phyloP scores from a whole-genome alignment of 53 echinoderm and acorn worm genomes.

The Luidia sarsii region DNA sequence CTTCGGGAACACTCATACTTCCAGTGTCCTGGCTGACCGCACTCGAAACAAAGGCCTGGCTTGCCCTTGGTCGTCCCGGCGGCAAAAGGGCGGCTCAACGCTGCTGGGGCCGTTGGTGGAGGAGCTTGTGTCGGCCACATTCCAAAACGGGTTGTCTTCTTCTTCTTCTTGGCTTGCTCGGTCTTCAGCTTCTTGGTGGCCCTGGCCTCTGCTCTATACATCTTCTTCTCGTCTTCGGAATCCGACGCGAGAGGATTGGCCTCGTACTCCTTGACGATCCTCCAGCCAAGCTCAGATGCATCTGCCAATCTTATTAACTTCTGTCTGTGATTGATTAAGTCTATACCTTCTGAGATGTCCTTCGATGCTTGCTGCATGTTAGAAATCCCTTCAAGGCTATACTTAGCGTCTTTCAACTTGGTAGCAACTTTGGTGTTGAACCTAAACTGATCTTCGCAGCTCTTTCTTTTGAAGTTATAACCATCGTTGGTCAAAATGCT shows the following conservation, averaged over 20 bases:
- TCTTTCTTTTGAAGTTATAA: not conserved
- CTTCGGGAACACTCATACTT: conserved; percentile 6
- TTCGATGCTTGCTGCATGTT: not conserved
- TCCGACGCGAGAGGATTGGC: conserved; percentile 12
- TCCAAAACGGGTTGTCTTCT: not conserved
- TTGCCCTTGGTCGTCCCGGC: not conserved
- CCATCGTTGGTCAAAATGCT: conserved; percentile 3
- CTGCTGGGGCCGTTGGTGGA: not conserved
- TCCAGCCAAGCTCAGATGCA: not conserved
- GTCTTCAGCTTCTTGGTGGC: conserved; percentile 6
- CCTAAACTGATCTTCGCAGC: conserved; percentile 10
- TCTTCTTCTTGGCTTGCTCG: not conserved
- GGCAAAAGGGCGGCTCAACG: not conserved
- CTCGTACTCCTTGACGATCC: conserved; percentile 6
- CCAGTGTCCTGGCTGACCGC: too few species aligned
- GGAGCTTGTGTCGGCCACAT: not conserved
- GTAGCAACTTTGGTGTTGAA: not conserved
- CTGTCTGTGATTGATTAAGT: not conserved
- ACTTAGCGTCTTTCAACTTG: not conserved
- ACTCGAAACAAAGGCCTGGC: conserved; percentile 12
- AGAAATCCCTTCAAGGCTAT: not conserved
- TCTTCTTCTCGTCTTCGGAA: conserved; percentile 38
- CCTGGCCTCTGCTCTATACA: conserved; percentile 22
- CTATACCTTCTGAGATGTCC: not conserved
- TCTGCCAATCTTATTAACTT: not conserved